Percentiles rank a stretch among this genome's conserved stretches.
Evolutionary conservation across 2,888 invertebrate genomes (phyloP).

Genomic region (Eubasilissa splendida): DNA sequence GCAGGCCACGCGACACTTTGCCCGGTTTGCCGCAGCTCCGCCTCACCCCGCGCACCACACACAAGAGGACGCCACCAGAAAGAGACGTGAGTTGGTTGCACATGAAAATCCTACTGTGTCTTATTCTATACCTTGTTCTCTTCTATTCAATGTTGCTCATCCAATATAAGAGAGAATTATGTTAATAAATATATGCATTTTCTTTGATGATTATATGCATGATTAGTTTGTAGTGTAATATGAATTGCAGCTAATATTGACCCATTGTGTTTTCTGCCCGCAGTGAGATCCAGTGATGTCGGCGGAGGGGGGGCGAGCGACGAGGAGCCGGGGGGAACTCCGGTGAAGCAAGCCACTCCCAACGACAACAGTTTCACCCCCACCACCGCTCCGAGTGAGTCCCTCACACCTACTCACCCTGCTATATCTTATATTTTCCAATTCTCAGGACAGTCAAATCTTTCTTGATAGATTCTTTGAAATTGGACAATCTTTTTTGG

Average conservation of each 20-base stretch:
- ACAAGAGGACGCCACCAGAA: conserved; percentile 39
- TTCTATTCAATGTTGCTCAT: no score
- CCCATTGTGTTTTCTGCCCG: neutral
- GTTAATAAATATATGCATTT: neutral
- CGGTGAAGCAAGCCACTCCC: conserved; percentile 49
- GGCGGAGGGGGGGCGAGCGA: conserved; percentile 47
- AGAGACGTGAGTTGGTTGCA: conserved; percentile 44
- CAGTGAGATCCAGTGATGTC: conserved; percentile 42
- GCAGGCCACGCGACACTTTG: conserved; percentile 62
- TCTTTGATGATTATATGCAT: neutral
- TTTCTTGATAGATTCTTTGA: no score
- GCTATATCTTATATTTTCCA: no score
- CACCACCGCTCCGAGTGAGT: conserved; percentile 20
- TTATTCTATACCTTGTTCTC: no score
- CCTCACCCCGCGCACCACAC: neutral
- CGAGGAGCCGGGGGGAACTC: conserved; percentile 50
- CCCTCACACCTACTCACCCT: neutral
- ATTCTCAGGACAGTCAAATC: no score
- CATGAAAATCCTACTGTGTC: no score
- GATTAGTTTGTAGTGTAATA: neutral
- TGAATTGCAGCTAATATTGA: neutral
- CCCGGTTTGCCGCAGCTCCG: conserved; percentile 36
- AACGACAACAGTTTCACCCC: conserved; percentile 46
- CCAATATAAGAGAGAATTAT: neutral
- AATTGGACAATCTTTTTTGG: no score